These are phyloP conservation scores for Drosophila erecta DNA, from an alignment of 1,140 invertebrate genomes.

Conservation along the genomic window DNA sequence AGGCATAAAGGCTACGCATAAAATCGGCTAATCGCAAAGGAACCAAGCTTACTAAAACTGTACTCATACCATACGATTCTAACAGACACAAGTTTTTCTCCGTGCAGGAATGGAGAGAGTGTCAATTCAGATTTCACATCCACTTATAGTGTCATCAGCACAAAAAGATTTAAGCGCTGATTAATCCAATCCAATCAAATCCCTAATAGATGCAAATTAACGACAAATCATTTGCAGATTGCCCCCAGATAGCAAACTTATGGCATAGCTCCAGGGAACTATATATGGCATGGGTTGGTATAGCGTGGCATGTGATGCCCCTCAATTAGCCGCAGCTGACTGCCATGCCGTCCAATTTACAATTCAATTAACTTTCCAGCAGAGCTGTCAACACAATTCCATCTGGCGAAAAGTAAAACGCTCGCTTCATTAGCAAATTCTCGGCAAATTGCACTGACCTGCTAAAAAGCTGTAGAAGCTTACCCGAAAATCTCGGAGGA, in stretches of 20 bases:
- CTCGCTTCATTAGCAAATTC: conserved; percentile 76
- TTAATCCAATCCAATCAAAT: conserved; percentile 44
- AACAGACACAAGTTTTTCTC: not conserved
- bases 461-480: conserved; percentile 36
- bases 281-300: not conserved
- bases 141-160: conserved; percentile 27
- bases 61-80: not conserved
- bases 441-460: conserved; percentile 74
- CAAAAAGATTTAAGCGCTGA: conserved; percentile 21
- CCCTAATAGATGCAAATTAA: conserved; percentile 53
- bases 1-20: conserved; percentile 35
- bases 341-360: conserved; percentile 60
- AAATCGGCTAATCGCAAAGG: conserved; percentile 11
- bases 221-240: conserved; percentile 56
- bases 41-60: not conserved
- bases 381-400: conserved; percentile 65
- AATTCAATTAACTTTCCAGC: conserved; percentile 78
- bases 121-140: conserved; percentile 8
- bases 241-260: conserved; percentile 41
- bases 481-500: conserved; percentile 15
- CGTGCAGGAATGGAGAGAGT: conserved; percentile 20
- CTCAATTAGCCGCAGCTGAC: conserved; percentile 56
- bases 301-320: conserved; percentile 15
- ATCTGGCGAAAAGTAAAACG: conserved; percentile 43
- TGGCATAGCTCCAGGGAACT: conserved; percentile 16